Percentiles rank a stretch among this genome's conserved stretches.
Evolutionary conservation across 2,888 invertebrate species (phyloP).

Genomic region (Troilus luridus): DNA sequence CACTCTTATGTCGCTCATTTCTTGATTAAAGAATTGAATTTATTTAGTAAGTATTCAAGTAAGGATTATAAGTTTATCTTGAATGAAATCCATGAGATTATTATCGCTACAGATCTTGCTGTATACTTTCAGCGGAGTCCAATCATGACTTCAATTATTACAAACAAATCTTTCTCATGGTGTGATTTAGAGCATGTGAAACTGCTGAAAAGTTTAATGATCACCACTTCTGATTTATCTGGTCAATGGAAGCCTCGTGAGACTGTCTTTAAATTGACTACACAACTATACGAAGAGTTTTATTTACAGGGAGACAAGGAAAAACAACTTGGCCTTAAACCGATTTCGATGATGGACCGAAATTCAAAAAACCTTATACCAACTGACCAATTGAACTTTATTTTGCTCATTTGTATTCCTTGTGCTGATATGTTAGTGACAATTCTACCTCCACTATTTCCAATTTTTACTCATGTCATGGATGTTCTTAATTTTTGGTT

Average conservation of each 20-base stretch:
- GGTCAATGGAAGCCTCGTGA: constrained; percentile 1
- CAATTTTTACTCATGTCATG: background rate
- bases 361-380: background rate
- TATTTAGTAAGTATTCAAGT: constrained; percentile 21
- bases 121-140: background rate
- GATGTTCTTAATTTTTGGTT: constrained; percentile 16
- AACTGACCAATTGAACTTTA: constrained; percentile 41
- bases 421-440: constrained; percentile 49
- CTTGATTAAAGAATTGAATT: constrained; percentile 28
- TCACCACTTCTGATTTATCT: constrained; percentile 53
- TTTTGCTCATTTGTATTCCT: constrained; percentile 47
- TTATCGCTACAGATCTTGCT: constrained; percentile 53
- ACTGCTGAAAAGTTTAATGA: constrained; percentile 46
- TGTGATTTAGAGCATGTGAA: background rate
- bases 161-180: constrained; percentile 25
- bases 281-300: background rate
- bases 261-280: background rate
- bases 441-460: constrained; percentile 22
- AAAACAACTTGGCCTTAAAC: constrained; percentile 34
- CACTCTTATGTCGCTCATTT: constrained; percentile 41
- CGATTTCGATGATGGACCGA: constrained; percentile 51
- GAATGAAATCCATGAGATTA: constrained; percentile 21
- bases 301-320: constrained; percentile 52
- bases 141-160: background rate
- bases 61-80: constrained; percentile 41